Evolutionary conservation across 2,888 invertebrate species (phyloP).

Genomic region (Oscheius onirici): DNA sequence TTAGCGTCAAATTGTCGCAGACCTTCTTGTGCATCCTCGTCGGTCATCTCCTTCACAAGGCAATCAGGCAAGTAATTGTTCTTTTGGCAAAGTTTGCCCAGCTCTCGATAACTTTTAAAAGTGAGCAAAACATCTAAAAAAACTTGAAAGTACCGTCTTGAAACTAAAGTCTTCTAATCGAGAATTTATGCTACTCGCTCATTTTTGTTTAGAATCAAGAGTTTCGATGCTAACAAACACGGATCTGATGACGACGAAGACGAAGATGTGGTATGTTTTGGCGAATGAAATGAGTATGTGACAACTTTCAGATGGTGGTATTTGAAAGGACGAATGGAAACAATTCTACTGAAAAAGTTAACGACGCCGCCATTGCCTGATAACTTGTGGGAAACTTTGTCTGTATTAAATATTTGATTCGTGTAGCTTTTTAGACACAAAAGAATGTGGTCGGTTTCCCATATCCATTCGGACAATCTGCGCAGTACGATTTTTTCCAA

Average conservation of each 20-base stretch:
- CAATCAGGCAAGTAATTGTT: not conserved
- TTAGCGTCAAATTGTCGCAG: conserved; percentile 16
- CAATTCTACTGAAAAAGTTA: conserved; percentile 18
- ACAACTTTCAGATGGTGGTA: conserved; percentile 20
- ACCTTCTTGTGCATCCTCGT: conserved; percentile 6
- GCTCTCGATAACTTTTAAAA: no score
- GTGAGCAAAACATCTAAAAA: no score
- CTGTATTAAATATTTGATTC: not conserved
- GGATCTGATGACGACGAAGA: conserved; percentile 12
- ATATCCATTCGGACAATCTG: not conserved
- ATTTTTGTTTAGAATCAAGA: conserved; percentile 14
- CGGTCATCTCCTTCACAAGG: conserved; percentile 8
- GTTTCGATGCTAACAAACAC: conserved; percentile 21
- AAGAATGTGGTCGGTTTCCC: not conserved
- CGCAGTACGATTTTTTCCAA: conserved; percentile 13
- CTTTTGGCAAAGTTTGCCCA: not conserved
- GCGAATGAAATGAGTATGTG: not conserved
- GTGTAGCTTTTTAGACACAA: no score
- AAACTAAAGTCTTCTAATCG: no score
- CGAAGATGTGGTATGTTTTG: conserved; percentile 18
- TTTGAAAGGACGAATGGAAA: conserved; percentile 4
- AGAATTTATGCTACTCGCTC: no score
- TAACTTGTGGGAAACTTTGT: not conserved
- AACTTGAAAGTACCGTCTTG: no score
- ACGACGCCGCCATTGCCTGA: conserved; percentile 29